A percentile compares a stretch with the other conserved stretches of the same genome.
Conservation (phyloP, 2,113 vertebrate genomes). For the Taurulus bubalis region DNA sequence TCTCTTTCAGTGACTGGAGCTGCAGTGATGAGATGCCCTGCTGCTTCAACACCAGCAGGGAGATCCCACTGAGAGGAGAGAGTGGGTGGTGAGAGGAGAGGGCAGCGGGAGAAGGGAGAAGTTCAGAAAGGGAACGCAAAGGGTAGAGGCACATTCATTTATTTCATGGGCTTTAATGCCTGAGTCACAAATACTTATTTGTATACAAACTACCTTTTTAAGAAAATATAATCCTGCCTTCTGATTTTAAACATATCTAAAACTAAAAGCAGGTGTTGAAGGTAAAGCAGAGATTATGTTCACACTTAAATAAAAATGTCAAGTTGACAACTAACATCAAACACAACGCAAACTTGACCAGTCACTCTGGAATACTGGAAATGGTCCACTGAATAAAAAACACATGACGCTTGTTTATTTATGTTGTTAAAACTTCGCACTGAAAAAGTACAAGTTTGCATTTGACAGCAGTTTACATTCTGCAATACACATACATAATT, state of each 20-base stretch:
- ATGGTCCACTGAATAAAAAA: no score
- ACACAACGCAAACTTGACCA: no score
- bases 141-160: not conserved
- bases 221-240: not conserved
- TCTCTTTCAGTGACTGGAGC: conserved; percentile 94
- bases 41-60: conserved; percentile 96
- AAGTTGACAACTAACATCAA: no score
- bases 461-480: not conserved
- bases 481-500: no score
- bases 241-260: not conserved
- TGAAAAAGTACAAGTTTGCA: no score
- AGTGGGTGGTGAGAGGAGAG: conserved; percentile 26
- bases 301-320: not conserved
- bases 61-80: conserved; percentile 89
- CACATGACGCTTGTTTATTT: not conserved
- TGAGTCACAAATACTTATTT: not conserved
- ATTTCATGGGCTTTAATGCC: not conserved
- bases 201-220: not conserved
- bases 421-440: not conserved
- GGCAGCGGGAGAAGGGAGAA: conserved; percentile 15
- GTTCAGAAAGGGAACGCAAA: not conserved
- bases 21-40: conserved; percentile 94
- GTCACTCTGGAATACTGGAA: no score
- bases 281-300: not conserved
- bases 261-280: not conserved